A percentile compares a stretch with the other conserved stretches of the same genome.
phyloP scores from a whole-genome alignment of 2,888 invertebrate species.

The Nomada ferruginata region DNA sequence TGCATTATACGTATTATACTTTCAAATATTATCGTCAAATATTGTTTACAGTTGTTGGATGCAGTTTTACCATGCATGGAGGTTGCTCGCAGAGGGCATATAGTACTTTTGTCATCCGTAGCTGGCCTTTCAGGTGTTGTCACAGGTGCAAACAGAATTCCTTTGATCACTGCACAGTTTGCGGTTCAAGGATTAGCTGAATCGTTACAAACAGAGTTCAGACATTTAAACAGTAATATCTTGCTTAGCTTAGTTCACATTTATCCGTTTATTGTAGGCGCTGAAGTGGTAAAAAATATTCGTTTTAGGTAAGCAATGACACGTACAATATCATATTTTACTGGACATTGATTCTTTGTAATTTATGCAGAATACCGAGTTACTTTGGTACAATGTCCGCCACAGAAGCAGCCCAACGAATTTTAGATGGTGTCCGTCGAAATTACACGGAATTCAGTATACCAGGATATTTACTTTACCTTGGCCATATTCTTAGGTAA shows the following conservation, averaged over 20 bases:
- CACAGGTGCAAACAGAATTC: constrained; percentile 85
- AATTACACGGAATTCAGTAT: constrained; percentile 88
- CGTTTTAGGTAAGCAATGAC: constrained; percentile 84
- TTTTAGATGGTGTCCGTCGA: constrained; percentile 87
- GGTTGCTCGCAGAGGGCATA: constrained; percentile 86
- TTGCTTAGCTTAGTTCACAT: constrained; percentile 87
- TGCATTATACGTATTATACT: neutral
- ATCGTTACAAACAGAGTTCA: constrained; percentile 87
- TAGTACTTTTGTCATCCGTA: constrained; percentile 87
- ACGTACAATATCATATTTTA: neutral
- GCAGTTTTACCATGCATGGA: constrained; percentile 88
- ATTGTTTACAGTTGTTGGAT: constrained; percentile 85
- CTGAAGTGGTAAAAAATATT: constrained; percentile 85
- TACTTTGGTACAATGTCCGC: constrained; percentile 88
- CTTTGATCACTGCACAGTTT: constrained; percentile 88
- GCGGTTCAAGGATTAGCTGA: constrained; percentile 88
- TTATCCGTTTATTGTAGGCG: constrained; percentile 87
- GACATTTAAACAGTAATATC: constrained; percentile 86
- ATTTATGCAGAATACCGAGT: constrained; percentile 86
- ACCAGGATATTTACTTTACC: constrained; percentile 86
- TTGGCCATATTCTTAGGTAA: constrained; percentile 86
- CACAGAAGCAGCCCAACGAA: constrained; percentile 86
- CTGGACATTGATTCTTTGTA: constrained; percentile 5
- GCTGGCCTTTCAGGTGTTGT: constrained; percentile 87
- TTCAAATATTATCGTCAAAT: neutral